Percentiles rank a stretch among this genome's conserved stretches.
Evolutionary conservation across 2,797 vertebrate genomes (phyloP).

Genomic region (Rhyacichthys aspro): DNA sequence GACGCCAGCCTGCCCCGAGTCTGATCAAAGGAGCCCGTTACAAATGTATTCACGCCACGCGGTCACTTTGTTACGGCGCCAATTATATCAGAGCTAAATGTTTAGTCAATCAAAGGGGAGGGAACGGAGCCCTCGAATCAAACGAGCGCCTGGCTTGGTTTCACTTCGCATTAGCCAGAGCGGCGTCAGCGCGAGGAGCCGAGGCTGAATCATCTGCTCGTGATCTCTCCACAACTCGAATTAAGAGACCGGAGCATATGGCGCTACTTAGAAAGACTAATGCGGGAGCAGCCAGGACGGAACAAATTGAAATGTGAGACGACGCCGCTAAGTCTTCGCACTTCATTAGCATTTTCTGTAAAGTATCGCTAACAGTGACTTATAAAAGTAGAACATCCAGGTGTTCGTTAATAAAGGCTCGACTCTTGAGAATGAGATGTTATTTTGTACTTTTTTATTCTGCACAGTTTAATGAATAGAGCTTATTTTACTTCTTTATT

Average conservation of each 20-base stretch:
- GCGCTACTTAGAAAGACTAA: slow-evolving; percentile 56
- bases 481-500: too few species aligned
- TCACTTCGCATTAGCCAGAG: slow-evolving; percentile 56
- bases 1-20: slow-evolving; percentile 47
- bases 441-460: too few species aligned
- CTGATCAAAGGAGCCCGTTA: slow-evolving; percentile 58
- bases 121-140: slow-evolving; percentile 41
- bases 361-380: slow-evolving; percentile 17
- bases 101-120: slow-evolving; percentile 65
- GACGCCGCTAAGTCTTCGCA: slow-evolving; percentile 34
- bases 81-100: slow-evolving; percentile 71
- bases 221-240: slow-evolving; percentile 59
- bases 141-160: slow-evolving; percentile 53
- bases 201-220: slow-evolving; percentile 67
- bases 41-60: slow-evolving; percentile 62
- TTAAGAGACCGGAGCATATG: slow-evolving; percentile 58
- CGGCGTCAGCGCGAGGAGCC: slow-evolving; percentile 39
- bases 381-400: too few species aligned
- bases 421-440: too few species aligned
- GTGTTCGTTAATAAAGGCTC: too few species aligned
- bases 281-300: slow-evolving; percentile 44
- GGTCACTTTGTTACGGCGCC: slow-evolving; percentile 70
- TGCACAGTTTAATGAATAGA: too few species aligned
- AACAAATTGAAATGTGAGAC: slow-evolving; percentile 55
- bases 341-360: slow-evolving; percentile 45